Evolutionary conservation across 2,113 vertebrate genomes (phyloP).

Genomic region (Neodontobutis hainanensis): DNA sequence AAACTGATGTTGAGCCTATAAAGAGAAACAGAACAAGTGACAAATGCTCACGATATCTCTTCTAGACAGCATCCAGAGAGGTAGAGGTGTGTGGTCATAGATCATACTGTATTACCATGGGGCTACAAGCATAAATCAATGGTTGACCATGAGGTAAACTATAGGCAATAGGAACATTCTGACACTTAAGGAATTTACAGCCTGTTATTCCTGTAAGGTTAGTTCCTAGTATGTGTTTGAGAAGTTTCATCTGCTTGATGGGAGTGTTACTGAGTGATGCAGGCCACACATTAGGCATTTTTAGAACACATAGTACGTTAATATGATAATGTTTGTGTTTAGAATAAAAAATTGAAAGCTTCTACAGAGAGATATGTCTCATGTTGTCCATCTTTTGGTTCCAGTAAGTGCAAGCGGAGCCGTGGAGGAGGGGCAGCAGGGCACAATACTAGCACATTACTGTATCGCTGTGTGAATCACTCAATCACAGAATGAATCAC

Average conservation of each 20-base stretch:
- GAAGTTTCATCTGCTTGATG: too few relatives aligned
- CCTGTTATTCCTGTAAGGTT: slow-evolving; percentile 31
- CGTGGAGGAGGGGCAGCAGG: slow-evolving; percentile 23
- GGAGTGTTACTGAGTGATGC: neutral
- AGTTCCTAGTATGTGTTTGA: slow-evolving; percentile 8
- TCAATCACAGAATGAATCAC: too few relatives aligned
- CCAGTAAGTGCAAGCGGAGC: slow-evolving; percentile 26
- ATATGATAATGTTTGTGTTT: too few relatives aligned
- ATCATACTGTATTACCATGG: slow-evolving; percentile 18
- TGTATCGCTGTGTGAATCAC: slow-evolving; percentile 45
- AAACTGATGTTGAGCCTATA: too few relatives aligned
- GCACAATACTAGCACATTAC: slow-evolving; percentile 57
- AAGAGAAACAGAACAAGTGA: too few relatives aligned
- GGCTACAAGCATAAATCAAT: slow-evolving; percentile 37
- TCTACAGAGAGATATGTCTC: slow-evolving; percentile 17
- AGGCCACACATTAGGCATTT: too few relatives aligned
- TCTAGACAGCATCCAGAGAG: neutral
- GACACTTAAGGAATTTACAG: slow-evolving; percentile 43
- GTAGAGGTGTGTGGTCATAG: neutral
- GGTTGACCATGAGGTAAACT: slow-evolving; percentile 26
- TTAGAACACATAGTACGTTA: too few relatives aligned
- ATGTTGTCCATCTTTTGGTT: slow-evolving; percentile 54
- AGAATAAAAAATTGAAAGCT: neutral
- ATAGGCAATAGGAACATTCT: slow-evolving; percentile 52
- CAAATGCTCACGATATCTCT: neutral